Evolutionary conservation across 30 jellyfish, hydroid and myxozoan species (phyloP), one percentile per base, ranked within the genome.

Genomic region (Nemopilema nomurai): DNA sequence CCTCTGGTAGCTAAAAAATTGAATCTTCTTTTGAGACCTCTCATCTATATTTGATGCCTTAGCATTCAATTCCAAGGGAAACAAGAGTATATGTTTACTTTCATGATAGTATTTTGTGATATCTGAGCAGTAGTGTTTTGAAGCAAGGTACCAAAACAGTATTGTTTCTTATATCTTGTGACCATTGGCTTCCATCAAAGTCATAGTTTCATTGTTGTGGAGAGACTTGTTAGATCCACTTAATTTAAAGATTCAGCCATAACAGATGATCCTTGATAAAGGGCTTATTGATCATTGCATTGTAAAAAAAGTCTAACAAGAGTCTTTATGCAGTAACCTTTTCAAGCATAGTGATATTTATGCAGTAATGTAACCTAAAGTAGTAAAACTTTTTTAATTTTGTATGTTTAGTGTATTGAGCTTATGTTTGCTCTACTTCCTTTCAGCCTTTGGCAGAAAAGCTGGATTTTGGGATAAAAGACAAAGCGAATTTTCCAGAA

Each of bases 401-500:
- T 41, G 57, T 13, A 6, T 41, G 6, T 41, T 41, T 41, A 6
- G 13, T 6, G 57, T 41, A 6, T 3, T 41, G 57, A 3, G 4
- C 50, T 67, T 67, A 22, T 69, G n/a, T 16, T 1, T 25, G n/a
- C 4, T 70, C 53, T 41, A 30, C 25, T 49, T 49, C 70, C 57
- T 87, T 74, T 49, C 69, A 92, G 98, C 98, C 98, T 16, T 62
- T 92, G 33, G 87, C 93, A 74, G 70, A 76, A 19, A 79, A 73
- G 49, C 49, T 92, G 28, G 70, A 77, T 41, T 87, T 92, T 67
- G 33, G 41, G 20, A 32, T 91, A n/a, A 92, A 92, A 68, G 94
- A 87, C 77, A 57, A 79, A 26, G 75, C 67, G 21, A 92, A 87
- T 75, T 87, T 92, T 62, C 92, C 87, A 20, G 98, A 92, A 78